Evolutionary conservation across 37 sponge, comb jelly and placozoan species (phyloP).

Genomic region (Diacarnus erythraeanus): DNA sequence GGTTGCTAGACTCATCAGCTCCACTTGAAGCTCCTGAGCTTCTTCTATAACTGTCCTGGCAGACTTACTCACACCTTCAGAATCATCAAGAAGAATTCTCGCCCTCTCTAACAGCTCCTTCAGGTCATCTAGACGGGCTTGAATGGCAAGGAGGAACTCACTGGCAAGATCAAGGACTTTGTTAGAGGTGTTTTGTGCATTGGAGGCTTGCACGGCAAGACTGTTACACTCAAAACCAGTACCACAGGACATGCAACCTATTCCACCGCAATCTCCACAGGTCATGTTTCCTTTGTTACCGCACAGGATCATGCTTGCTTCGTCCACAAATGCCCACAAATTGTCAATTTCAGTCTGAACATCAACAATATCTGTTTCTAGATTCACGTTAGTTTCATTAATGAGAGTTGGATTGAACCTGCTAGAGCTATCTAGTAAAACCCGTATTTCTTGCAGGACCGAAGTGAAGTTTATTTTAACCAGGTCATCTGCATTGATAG

Average conservation of each 20-base stretch:
- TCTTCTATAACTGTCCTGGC: background rate
- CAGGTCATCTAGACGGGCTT: background rate
- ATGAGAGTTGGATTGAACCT: background rate
- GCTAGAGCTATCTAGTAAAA: background rate
- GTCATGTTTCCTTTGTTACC: background rate
- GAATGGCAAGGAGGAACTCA: background rate
- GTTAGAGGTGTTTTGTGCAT: background rate
- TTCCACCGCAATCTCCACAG: conserved; percentile 42
- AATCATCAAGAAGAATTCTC: background rate
- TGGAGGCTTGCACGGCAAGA: background rate
- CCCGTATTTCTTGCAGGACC: background rate
- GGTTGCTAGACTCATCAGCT: background rate
- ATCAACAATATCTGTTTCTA: background rate
- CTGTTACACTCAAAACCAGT: conserved; percentile 13
- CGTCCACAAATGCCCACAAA: background rate
- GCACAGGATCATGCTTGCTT: background rate
- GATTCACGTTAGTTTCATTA: background rate
- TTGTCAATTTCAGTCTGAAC: background rate
- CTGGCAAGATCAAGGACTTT: background rate
- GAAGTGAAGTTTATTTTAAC: conserved; percentile 6
- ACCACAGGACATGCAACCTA: conserved; percentile 12
- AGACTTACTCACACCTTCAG: background rate
- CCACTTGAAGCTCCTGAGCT: conserved; percentile 4
- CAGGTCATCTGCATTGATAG: conserved; percentile 1
- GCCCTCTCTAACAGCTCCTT: background rate